Evolutionary conservation across 2,113 vertebrate genomes (phyloP).

Genomic region (Neopipo cinnamomea): DNA sequence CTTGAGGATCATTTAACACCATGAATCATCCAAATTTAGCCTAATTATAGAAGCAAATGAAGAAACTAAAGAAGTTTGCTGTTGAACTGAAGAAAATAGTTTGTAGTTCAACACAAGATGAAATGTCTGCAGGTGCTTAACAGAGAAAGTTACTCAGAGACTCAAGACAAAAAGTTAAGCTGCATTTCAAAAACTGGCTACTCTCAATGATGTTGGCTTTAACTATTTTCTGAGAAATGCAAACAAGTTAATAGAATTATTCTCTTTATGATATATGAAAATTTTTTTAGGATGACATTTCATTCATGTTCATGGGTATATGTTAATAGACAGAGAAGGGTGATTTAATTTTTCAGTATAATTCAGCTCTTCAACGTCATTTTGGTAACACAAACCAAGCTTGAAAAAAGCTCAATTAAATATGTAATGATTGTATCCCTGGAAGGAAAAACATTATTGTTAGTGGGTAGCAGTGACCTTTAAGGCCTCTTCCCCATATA

Average conservation of each 20-base stretch:
- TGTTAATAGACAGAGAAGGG: background rate
- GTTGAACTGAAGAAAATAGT: background rate
- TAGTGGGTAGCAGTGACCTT: background rate
- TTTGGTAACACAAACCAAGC: background rate
- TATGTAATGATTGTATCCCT: background rate
- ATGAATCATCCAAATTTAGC: conserved; percentile 63
- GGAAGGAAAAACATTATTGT: background rate
- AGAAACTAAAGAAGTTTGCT: conserved; percentile 6
- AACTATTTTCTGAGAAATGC: background rate
- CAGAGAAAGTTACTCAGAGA: background rate
- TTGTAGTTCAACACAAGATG: background rate
- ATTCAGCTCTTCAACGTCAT: background rate
- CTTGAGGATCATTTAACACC: background rate
- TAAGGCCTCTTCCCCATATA: background rate
- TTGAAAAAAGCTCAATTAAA: background rate
- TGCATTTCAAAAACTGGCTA: background rate
- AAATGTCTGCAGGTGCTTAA: conserved; percentile 34
- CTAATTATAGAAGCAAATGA: conserved; percentile 15
- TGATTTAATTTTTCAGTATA: background rate
- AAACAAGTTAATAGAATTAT: background rate
- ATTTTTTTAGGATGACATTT: background rate
- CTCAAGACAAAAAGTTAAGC: background rate
- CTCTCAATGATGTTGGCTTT: background rate
- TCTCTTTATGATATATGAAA: background rate
- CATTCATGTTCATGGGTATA: background rate